Base-by-base conservation (phyloP, 37 sponge, comb jelly and placozoan genomes). In the Axinella damicornis region DNA sequence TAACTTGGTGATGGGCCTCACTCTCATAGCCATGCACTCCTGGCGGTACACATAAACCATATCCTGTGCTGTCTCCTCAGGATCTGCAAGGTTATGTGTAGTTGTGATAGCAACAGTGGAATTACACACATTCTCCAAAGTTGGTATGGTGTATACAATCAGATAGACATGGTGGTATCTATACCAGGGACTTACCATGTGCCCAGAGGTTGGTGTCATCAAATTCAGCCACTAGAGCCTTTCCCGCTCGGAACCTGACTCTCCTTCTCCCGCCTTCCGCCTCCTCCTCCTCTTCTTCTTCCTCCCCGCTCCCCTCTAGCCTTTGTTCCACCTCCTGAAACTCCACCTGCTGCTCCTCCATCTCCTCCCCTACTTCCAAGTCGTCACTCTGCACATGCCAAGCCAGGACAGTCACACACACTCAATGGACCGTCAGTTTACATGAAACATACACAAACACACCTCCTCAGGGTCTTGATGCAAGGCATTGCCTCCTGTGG, bases 21-120 rank as follows among this genome's bases (percentile, higher is more conserved):
- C 52, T 37, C 52, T 80, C 74, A 76, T 77, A 6, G 18, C 37
- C 6, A 66, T 5, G 38, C 94, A 93, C 65, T 89, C 94, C 40
- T 58, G 85, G 69, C 78, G 70, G 83, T 93, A 93, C 2, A 31
- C 57, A 20, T 78, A 62, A 0, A 86, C 82, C 94, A 93, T 93
- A 28, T 93, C 90, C 71, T 65, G 54, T 11, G 90, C 87, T 16
- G 78, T 86, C 54, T 93, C 90, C 66, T 85, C 82, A 0, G 87
- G 82, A 53, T 89, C 94, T 93, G 67, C 16, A 67, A 9, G 35
- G 6, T 4, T n/a, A 9, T 4, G 9, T 46, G 46, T 4, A 46
- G 46, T 9, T 46, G 46, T n/a, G n/a, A n/a, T n/a, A n/a, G n/a
- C n/a, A n/a, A n/a, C n/a, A n/a, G n/a, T n/a, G n/a, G n/a, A n/a